Evolutionary conservation across 2,113 vertebrate species (phyloP), one percentile per base, ranked within the genome.

Genomic region (Pleuronectes platessa): DNA sequence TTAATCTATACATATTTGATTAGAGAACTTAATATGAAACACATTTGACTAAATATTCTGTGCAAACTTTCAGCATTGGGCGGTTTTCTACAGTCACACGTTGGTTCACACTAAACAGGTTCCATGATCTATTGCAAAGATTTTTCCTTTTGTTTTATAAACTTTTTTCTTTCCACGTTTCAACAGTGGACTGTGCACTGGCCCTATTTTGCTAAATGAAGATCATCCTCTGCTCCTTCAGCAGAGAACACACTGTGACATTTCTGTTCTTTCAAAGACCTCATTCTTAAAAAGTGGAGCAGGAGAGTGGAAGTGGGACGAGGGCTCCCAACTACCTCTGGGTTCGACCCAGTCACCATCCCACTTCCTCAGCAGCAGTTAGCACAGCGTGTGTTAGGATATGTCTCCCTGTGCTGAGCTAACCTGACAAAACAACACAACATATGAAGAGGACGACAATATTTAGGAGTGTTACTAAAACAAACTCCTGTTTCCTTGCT

Each of bases 201-300:
- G 18, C 53, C 14, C 58, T 54, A 45, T 73, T 74, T 59, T 45
- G 3, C 27, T 37, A 24, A 31, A 65, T 47, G 13, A 62, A 45
- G 55, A 74, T 58, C 24, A 61, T 58, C 51, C 21, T 51, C 60
- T 59, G 56, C 73, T 68, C 49, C 60, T 71, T 83, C 40, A 68
- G 56, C 61, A 75, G 49, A 61, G 42, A 82, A 58, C 37, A 61
- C 68, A 40, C 56, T 42, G 85, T 67, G 14, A 40, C 78, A 61
- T 82, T 85, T 85, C 80, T 78, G 79, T 79, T 82, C 74, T 66
- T 74, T 84, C 68, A 89, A 81, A 92, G 90, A 84, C 91, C 92
- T 79, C 83, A 74, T 93, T 94, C 86, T 72, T 61, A 78, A 85
- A 31, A 94, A 93, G 86, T 93, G 71, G 93, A 92, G 87, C 93